Conservation (phyloP, 2,797 vertebrate species). For the Gymnothorax javanicus region DNA sequence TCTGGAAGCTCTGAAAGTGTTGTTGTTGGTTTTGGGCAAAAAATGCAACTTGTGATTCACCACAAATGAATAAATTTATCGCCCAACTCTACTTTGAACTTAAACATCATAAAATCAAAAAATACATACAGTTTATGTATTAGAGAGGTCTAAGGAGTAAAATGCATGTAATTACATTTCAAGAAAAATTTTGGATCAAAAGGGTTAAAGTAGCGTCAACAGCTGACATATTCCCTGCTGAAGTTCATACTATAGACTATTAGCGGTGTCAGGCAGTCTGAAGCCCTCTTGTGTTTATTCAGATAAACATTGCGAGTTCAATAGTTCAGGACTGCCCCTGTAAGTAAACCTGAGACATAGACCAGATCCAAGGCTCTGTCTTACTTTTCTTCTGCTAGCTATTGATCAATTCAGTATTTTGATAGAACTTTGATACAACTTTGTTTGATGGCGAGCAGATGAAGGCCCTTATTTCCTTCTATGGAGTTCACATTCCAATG, state of each 20-base stretch:
- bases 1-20: too few relatives aligned
- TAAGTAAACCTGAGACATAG: conserved; percentile 13
- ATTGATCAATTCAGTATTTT: conserved; percentile 8
- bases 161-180: too few relatives aligned
- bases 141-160: too few relatives aligned
- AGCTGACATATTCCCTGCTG: not conserved
- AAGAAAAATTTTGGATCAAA: too few relatives aligned
- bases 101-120: too few relatives aligned
- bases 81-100: too few relatives aligned
- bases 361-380: not conserved
- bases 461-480: conserved; percentile 6
- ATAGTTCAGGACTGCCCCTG: not conserved
- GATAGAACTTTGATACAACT: not conserved
- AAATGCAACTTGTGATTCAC: too few relatives aligned
- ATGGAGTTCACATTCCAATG: not conserved
- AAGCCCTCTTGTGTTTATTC: not conserved
- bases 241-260: not conserved
- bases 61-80: too few relatives aligned
- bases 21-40: too few relatives aligned
- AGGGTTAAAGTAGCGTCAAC: not conserved
- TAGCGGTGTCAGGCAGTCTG: not conserved
- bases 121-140: too few relatives aligned
- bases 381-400: not conserved
- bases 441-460: not conserved
- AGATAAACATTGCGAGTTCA: not conserved